Evolutionary conservation across 2,888 invertebrate genomes (phyloP).

Genomic region (Lepas anatifera): DNA sequence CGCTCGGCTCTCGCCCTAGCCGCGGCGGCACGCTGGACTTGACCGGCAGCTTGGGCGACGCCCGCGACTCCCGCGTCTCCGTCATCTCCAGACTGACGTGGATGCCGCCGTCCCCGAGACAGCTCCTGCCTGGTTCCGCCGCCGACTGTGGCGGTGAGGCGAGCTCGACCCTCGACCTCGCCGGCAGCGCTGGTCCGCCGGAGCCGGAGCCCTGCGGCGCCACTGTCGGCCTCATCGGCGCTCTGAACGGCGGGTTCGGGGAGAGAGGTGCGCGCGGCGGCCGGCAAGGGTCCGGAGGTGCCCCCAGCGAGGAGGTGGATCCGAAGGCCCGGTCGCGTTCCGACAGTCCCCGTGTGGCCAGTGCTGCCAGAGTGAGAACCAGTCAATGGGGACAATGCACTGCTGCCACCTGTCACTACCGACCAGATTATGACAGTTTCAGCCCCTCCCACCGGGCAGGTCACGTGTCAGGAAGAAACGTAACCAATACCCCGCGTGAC

Average conservation of each 20-base stretch:
- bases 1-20: background rate
- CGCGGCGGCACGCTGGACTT: background rate
- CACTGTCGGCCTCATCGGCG: background rate
- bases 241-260: background rate
- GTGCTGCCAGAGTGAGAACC: too few species aligned
- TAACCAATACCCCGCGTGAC: too few species aligned
- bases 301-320: conserved; percentile 29
- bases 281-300: conserved; percentile 35
- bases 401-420: too few species aligned
- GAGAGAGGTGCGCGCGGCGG: conserved; percentile 32
- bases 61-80: too few species aligned
- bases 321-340: conserved; percentile 24
- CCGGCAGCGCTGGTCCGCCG: conserved; percentile 17
- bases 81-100: too few species aligned
- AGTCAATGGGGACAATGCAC: too few species aligned
- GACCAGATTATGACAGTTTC: too few species aligned
- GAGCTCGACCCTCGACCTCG: conserved; percentile 17
- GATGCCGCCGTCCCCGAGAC: too few species aligned
- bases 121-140: background rate
- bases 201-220: background rate
- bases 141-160: conserved; percentile 17
- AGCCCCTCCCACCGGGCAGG: too few species aligned
- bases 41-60: background rate
- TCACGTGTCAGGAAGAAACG: too few species aligned
- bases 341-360: conserved; percentile 20